Conservation (phyloP, 2,113 vertebrate genomes). For the Emydura subglobosa region DNA sequence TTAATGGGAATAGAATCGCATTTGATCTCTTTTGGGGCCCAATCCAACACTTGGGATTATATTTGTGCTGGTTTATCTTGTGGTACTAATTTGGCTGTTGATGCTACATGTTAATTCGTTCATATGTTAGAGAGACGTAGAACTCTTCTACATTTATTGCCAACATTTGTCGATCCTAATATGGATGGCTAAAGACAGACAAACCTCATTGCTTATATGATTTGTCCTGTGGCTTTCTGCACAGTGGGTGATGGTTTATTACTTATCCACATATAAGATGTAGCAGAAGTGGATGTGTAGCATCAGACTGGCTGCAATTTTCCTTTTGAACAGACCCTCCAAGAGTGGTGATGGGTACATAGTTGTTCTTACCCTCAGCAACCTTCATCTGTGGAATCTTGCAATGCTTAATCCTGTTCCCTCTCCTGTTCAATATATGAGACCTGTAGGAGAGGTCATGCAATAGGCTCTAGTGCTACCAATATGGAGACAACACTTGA, state of each 20-base stretch:
- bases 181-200: neutral
- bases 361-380: neutral
- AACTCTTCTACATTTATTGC: neutral
- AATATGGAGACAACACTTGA: too few species aligned
- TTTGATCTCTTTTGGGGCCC: neutral
- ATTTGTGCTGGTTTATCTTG: neutral
- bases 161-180: accelerated
- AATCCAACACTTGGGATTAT: neutral
- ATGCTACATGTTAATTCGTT: accelerated
- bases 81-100: neutral
- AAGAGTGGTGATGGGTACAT: neutral
- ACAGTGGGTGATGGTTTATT: accelerated
- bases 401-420: neutral
- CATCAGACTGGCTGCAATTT: neutral
- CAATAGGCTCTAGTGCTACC: too few species aligned
- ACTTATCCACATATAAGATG: accelerated
- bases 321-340: neutral
- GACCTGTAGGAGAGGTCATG: neutral
- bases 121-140: accelerated
- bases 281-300: neutral
- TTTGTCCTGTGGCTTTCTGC: neutral
- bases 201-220: accelerated
- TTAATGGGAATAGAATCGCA: neutral
- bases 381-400: neutral
- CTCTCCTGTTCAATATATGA: neutral